phyloP scores from a whole-genome alignment of 2,888 invertebrate genomes.

The Microctonus brassicae region DNA sequence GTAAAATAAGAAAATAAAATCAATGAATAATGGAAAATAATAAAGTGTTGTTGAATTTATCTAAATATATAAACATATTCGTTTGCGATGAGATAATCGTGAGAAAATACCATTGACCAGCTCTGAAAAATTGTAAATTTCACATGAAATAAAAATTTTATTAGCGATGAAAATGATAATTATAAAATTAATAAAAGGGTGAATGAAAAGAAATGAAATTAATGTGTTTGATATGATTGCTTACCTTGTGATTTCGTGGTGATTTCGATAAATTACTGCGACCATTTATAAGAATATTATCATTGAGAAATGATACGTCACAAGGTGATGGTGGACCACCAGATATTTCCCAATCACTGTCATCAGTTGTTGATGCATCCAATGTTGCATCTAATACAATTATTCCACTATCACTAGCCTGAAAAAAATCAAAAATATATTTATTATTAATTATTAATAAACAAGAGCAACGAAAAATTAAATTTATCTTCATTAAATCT shows the following conservation, averaged over 20 bases:
- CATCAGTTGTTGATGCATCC: slow-evolving; percentile 76
- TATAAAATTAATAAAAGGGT: too few species aligned
- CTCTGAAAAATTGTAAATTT: neutral
- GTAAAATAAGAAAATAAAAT: neutral
- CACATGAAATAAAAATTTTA: too few species aligned
- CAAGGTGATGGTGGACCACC: slow-evolving; percentile 84
- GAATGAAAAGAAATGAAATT: too few species aligned
- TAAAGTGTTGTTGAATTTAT: neutral
- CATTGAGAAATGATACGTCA: slow-evolving; percentile 87
- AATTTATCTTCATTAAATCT: too few species aligned
- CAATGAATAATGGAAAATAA: neutral
- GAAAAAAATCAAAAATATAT: slow-evolving; percentile 57
- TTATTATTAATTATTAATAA: neutral
- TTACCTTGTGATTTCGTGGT: slow-evolving; percentile 75
- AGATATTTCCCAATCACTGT: slow-evolving; percentile 71
- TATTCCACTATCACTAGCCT: slow-evolving; percentile 77
- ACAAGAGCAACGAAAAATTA: neutral
- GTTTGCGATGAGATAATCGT: neutral
- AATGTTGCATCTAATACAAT: slow-evolving; percentile 74
- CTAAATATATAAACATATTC: neutral
- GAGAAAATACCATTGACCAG: neutral
- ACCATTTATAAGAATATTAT: slow-evolving; percentile 91
- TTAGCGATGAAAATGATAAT: too few species aligned
- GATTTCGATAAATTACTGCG: slow-evolving; percentile 83
- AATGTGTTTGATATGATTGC: too few species aligned